Evolutionary conservation across 2,888 invertebrate genomes (phyloP).

Genomic region (Ceramica pisi): DNA sequence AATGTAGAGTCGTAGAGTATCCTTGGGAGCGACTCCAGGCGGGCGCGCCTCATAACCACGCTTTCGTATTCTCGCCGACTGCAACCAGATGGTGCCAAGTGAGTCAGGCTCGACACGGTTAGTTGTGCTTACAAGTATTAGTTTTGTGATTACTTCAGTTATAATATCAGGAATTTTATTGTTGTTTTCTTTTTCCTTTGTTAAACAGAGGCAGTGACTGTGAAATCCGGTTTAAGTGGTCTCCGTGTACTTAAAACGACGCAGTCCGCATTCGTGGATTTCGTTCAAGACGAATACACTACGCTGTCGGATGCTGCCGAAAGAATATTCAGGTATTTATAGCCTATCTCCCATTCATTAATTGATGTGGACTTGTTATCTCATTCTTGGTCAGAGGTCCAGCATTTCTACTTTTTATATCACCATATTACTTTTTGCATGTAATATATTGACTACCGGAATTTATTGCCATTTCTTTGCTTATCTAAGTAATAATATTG

Average conservation of each 20-base stretch:
- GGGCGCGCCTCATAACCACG: conserved; percentile 93
- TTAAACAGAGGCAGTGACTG: conserved; percentile 87
- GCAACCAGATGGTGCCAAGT: conserved; percentile 93
- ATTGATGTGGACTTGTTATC: conserved; percentile 9
- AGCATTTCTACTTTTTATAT: conserved; percentile 11
- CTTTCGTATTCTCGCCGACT: conserved; percentile 93
- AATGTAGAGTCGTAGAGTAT: conserved; percentile 93
- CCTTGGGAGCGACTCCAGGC: conserved; percentile 94
- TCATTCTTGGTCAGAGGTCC: conserved; percentile 11
- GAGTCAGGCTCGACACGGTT: conserved; percentile 92
- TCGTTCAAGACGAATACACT: conserved; percentile 95
- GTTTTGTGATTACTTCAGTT: conserved; percentile 22
- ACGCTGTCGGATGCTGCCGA: conserved; percentile 94
- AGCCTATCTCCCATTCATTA: not conserved
- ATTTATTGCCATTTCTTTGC: conserved; percentile 1
- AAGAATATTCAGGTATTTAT: conserved; percentile 91
- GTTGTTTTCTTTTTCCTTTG: conserved; percentile 43
- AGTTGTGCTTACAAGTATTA: conserved; percentile 66
- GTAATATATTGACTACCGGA: not conserved
- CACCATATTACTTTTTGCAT: conserved; percentile 26
- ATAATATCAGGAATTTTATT: conserved; percentile 3
- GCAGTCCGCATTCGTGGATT: conserved; percentile 95
- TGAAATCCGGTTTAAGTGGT: conserved; percentile 93
- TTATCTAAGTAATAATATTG: not conserved
- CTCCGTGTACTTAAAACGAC: conserved; percentile 95